Evolutionary conservation across 1,140 invertebrate species (phyloP).

Genomic region (Camponotus vicinus): DNA sequence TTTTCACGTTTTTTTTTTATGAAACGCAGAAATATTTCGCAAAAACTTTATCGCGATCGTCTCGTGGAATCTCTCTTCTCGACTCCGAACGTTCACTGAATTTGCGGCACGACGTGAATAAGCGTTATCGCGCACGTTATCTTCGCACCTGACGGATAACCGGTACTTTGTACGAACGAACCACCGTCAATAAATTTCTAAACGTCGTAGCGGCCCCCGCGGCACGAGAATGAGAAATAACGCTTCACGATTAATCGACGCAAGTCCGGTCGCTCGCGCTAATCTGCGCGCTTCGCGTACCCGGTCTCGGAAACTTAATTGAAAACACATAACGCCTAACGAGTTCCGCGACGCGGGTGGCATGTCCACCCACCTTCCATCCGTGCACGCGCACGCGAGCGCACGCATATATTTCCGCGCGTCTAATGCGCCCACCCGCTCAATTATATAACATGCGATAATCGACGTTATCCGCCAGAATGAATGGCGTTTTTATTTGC

Average conservation of each 20-base stretch:
- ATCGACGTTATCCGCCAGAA: conserved; percentile 66
- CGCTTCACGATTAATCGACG: conserved; percentile 75
- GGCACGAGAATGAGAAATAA: conserved; percentile 46
- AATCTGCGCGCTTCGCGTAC: conserved; percentile 61
- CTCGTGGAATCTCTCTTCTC: conserved; percentile 7
- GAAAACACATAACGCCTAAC: conserved; percentile 73
- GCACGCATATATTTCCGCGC: conserved; percentile 61
- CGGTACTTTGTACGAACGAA: conserved; percentile 43
- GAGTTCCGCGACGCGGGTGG: conserved; percentile 79
- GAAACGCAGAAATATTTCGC: conserved; percentile 22
- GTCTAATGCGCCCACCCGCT: conserved; percentile 31
- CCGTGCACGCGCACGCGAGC: conserved; percentile 60
- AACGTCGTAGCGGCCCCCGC: conserved; percentile 20
- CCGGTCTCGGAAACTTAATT: conserved; percentile 77
- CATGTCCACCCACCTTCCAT: conserved; percentile 74
- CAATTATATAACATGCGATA: conserved; percentile 69
- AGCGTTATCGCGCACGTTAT: conserved; percentile 56
- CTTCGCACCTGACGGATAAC: conserved; percentile 55
- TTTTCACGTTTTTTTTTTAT: conserved; percentile 1
- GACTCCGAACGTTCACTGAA: not conserved
- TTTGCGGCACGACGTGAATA: conserved; percentile 33
- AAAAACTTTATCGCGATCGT: conserved; percentile 32
- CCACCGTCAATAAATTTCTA: conserved; percentile 61
- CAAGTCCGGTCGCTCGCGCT: conserved; percentile 58
- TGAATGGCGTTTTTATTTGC: not conserved